These are phyloP conservation scores for Ceratina calcarata DNA, from an alignment of 1,140 invertebrate genomes.

Conservation along the genomic window DNA sequence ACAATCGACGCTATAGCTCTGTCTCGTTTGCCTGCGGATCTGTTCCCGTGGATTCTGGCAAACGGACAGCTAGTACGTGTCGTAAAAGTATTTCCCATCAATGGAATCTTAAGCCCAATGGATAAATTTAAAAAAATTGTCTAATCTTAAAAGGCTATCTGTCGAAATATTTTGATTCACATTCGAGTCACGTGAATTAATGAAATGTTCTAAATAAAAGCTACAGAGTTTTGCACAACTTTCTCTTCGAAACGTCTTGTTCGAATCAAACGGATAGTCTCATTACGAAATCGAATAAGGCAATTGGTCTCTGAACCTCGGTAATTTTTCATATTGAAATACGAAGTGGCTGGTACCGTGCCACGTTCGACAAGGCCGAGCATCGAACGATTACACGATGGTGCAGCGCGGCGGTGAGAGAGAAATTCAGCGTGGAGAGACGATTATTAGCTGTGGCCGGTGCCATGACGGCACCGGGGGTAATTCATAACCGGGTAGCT, in stretches of 20 bases:
- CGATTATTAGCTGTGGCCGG: constrained; percentile 73
- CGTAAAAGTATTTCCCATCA: not conserved
- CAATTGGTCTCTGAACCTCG: not conserved
- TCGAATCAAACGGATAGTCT: not conserved
- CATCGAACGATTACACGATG: constrained; percentile 57
- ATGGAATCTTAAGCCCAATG: too few species aligned
- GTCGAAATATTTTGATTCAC: too few species aligned
- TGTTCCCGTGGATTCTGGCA: not conserved
- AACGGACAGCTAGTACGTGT: not conserved
- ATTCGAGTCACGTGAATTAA: too few species aligned
- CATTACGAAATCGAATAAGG: not conserved
- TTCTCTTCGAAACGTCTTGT: not conserved
- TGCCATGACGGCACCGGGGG: constrained; percentile 57
- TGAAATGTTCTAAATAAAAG: too few species aligned
- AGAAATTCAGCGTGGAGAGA: constrained; percentile 71
- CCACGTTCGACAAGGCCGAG: constrained; percentile 50
- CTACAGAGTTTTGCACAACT: too few species aligned
- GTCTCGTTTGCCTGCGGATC: not conserved
- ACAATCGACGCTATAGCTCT: not conserved
- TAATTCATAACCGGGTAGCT: constrained; percentile 76
- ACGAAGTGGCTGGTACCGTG: constrained; percentile 1
- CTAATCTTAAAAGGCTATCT: too few species aligned
- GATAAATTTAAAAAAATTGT: too few species aligned
- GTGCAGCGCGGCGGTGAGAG: constrained; percentile 22
- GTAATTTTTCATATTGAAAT: constrained; percentile 31